These are phyloP conservation scores for Rhinella marina DNA, from an alignment of 2,797 vertebrate genomes.

Conservation along the genomic window DNA sequence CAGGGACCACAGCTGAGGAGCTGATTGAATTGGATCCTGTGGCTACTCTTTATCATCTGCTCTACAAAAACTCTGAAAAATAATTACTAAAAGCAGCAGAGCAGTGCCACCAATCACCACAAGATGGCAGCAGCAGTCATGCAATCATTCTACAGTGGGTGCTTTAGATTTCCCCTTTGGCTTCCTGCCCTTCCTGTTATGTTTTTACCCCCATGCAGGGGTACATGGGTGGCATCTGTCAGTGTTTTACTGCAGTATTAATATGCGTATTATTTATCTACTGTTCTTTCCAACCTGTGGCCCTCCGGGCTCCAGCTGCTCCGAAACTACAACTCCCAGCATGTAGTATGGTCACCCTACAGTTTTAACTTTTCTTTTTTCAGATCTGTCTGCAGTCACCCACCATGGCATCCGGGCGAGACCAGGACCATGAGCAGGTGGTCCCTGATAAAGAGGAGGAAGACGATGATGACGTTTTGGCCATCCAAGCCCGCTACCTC, in stretches of 20 bases:
- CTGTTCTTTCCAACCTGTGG: neutral
- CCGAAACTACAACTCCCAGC: too few relatives aligned
- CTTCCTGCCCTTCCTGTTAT: neutral
- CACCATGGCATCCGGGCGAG: constrained; percentile 72
- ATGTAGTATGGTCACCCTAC: too few relatives aligned
- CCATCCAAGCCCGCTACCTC: constrained; percentile 88
- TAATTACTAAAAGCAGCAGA: neutral
- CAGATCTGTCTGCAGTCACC: neutral
- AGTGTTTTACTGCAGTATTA: too few relatives aligned
- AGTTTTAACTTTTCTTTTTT: neutral
- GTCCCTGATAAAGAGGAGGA: constrained; percentile 74
- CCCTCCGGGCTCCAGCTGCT: too few relatives aligned
- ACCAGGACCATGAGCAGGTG: constrained; percentile 70
- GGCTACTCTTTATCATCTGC: neutral
- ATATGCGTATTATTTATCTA: too few relatives aligned
- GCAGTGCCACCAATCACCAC: neutral
- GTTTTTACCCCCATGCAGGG: neutral
- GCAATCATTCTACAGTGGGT: neutral
- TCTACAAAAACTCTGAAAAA: neutral
- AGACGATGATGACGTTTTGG: constrained; percentile 66
- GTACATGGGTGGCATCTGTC: too few relatives aligned
- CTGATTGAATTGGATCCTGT: too few relatives aligned
- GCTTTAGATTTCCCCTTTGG: neutral
- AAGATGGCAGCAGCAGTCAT: neutral
- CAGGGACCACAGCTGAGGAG: too few relatives aligned